These are phyloP conservation scores for Rhodinocichla rosea DNA, from an alignment of 2,113 vertebrate species.

Conservation along the genomic window DNA sequence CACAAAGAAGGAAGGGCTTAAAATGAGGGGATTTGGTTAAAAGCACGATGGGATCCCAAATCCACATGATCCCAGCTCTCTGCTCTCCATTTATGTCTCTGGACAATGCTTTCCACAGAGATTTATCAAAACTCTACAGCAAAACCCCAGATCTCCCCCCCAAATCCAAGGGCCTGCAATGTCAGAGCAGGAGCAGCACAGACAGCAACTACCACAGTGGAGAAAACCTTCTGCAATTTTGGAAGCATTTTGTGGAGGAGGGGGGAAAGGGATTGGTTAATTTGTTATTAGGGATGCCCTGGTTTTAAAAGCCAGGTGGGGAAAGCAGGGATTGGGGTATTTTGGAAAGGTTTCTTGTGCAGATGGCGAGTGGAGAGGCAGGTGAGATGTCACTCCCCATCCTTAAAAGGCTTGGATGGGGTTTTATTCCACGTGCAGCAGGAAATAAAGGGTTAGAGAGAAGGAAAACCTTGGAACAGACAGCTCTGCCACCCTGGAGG, in stretches of 20 bases:
- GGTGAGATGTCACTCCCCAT: neutral
- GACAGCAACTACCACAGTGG: rapidly evolving
- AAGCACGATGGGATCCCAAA: neutral
- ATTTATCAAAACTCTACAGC: neutral
- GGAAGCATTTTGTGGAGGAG: neutral
- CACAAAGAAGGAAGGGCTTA: neutral
- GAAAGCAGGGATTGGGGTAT: neutral
- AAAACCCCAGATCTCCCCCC: neutral
- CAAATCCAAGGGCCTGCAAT: neutral
- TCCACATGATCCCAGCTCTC: neutral
- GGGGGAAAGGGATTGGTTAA: neutral
- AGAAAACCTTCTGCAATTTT: neutral
- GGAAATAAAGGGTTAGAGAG: neutral
- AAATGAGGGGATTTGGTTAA: neutral
- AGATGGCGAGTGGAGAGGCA: rapidly evolving
- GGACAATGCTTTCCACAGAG: neutral
- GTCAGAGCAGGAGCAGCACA: neutral
- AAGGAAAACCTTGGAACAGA: neutral
- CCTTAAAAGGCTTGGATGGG: neutral
- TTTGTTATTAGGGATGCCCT: no score
- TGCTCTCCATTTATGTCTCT: neutral
- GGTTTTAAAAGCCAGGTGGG: neutral
- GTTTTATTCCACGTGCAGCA: neutral
- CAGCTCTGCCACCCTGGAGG: neutral
- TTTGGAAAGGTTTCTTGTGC: neutral